Percentiles rank a stretch among this genome's conserved stretches.
These are phyloP conservation scores for Coelogynopora nodosa DNA, from an alignment of 2,888 invertebrate species.

Conservation along the genomic window DNA sequence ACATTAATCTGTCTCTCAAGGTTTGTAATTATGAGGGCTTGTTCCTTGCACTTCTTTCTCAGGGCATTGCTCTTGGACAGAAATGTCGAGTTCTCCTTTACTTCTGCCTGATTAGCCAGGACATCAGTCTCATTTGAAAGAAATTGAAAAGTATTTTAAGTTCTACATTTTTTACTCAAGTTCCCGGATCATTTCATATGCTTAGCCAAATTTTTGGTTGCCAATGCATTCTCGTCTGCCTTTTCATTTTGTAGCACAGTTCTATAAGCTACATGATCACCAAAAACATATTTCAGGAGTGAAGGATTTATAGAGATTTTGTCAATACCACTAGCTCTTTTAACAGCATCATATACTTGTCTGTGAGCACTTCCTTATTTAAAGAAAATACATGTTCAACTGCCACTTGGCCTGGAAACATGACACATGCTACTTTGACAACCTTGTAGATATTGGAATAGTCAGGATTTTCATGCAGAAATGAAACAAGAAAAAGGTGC, in stretches of 20 bases:
- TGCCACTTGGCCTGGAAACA: neutral
- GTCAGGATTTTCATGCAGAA: neutral
- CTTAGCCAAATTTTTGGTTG: neutral
- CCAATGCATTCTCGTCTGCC: neutral
- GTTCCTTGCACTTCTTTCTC: neutral
- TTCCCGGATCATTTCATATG: neutral
- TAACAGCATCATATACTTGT: neutral
- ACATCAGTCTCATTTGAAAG: neutral
- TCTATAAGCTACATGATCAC: neutral
- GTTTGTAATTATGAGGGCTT: no score
- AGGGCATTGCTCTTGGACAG: neutral
- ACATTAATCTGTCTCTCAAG: no score
- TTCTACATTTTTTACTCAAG: neutral
- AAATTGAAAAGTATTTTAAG: neutral
- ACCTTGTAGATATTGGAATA: neutral
- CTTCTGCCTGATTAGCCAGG: neutral
- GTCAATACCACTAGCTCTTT: neutral
- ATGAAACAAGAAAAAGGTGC: no score
- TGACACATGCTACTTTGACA: neutral
- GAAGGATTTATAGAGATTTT: neutral
- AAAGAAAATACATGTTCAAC: no score
- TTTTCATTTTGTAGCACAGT: neutral
- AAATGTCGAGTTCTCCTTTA: neutral
- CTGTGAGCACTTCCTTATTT: neutral
- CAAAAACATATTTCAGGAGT: neutral